Conservation (phyloP, 2,888 invertebrate species). For the Limnephilus auricula region DNA sequence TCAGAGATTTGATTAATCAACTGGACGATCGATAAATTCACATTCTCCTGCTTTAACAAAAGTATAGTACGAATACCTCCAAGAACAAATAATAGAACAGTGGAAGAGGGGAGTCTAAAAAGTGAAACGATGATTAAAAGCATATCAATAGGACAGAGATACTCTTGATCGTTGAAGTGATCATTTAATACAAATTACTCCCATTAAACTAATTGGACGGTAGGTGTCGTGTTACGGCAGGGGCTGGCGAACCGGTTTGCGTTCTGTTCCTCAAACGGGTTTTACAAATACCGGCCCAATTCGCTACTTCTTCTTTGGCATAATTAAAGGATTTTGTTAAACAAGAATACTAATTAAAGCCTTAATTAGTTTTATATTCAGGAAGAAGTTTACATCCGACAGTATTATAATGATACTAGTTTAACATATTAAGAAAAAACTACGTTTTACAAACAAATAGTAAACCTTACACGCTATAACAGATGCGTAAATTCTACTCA, state of each 20-base stretch:
- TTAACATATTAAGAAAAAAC: too few relatives aligned
- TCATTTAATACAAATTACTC: constrained; percentile 62
- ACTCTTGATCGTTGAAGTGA: constrained; percentile 51
- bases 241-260: constrained; percentile 34
- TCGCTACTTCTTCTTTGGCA: not conserved
- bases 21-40: too few relatives aligned
- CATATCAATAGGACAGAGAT: constrained; percentile 32
- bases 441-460: too few relatives aligned
- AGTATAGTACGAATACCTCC: not conserved
- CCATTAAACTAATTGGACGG: constrained; percentile 65
- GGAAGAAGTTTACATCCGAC: too few relatives aligned
- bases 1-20: too few relatives aligned
- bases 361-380: too few relatives aligned
- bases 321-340: not conserved
- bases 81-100: constrained; percentile 14
- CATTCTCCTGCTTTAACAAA: not conserved
- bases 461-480: too few relatives aligned
- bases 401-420: too few relatives aligned
- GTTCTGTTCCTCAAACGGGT: constrained; percentile 27
- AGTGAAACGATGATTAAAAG: constrained; percentile 41
- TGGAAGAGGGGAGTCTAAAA: not conserved
- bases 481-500: too few relatives aligned
- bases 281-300: not conserved
- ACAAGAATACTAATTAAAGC: not conserved
- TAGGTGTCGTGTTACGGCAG: constrained; percentile 38